Conservation (phyloP, 2,797 vertebrate genomes). For the Rhynchotus rufescens region DNA sequence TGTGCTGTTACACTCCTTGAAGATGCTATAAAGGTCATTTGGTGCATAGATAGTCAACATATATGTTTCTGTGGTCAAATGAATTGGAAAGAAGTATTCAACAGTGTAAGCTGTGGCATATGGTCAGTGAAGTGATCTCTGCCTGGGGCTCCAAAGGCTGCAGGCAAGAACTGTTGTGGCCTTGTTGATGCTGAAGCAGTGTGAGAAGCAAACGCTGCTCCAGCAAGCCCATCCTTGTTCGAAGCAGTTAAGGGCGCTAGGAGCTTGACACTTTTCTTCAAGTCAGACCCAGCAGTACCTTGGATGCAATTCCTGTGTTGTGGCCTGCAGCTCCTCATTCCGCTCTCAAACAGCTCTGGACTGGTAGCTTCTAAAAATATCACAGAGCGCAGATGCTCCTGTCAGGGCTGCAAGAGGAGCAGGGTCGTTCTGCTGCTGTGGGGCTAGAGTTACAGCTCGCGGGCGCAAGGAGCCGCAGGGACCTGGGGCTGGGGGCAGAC, state of each 20-base stretch:
- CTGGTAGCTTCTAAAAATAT: slow-evolving; percentile 47
- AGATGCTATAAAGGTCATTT: neutral
- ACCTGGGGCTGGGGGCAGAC: accelerated
- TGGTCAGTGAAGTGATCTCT: neutral
- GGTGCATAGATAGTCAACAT: neutral
- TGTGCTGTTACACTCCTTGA: neutral
- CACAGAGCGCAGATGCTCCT: slow-evolving; percentile 17
- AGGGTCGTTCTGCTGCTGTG: neutral
- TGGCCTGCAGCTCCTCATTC: neutral
- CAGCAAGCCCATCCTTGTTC: neutral
- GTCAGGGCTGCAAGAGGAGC: neutral
- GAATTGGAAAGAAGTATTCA: neutral
- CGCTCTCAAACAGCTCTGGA: neutral
- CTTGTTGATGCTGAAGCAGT: neutral
- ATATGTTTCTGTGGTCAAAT: neutral
- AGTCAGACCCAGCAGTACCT: neutral
- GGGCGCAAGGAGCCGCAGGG: neutral
- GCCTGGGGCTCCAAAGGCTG: neutral
- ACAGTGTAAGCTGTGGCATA: neutral
- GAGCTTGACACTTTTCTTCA: accelerated
- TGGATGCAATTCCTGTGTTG: neutral
- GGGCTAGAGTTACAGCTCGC: neutral
- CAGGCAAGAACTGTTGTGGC: neutral
- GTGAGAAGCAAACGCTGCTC: neutral
- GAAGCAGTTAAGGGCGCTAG: neutral